Base-by-base conservation (phyloP, 1,140 invertebrate species). In the Ylistrum balloti region DNA sequence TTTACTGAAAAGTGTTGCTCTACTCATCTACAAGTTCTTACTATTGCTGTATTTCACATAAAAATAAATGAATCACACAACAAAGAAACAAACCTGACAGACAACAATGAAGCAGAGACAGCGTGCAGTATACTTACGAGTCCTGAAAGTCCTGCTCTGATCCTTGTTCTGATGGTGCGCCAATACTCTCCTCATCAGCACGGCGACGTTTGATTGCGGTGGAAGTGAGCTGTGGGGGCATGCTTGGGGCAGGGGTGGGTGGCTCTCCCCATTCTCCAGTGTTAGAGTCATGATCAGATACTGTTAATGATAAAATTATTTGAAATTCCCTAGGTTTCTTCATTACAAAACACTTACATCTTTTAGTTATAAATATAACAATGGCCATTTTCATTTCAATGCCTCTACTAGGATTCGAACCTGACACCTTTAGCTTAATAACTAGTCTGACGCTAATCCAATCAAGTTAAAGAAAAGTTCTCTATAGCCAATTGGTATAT, bases 161-260 rank as follows among this genome's bases (percentile, higher is more conserved):
- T 11, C 94, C 95, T 13, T 92, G 94, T 85, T 96, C 95, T 33
- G 96, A 96, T 45, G 93, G 91, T 45, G 91, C 92, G 34, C 93
- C 92, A 20, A 93, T 92, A 88, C 92, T 93, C 45, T 94, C 93
- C 41, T 95, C 94, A 22, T 93, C 93, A 88, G 93, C 90, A 22
- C 94, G 90, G 38, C 94, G 88, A 28, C 95, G 90, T 90, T 95
- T 95, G 38, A 93, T 89, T 1, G 94, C 93, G 28, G 94, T 95
- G 0, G 95, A 94, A 86, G 93, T 91, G 86, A 93, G 90, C 33
- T 92, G 93, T 15, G 93, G 94, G 32, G 90, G 91, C 41, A 95
- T 90, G 56, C 90, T 93, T 17, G 97, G 93, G 97, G 97, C 90
- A 97, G 96, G 95, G 88, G 91, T 93, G 33, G 89, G 91, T 22